Evolutionary conservation across 2,113 vertebrate species (phyloP), one percentile per base, ranked within the genome.

Genomic region (Coregonus clupeaformis): DNA sequence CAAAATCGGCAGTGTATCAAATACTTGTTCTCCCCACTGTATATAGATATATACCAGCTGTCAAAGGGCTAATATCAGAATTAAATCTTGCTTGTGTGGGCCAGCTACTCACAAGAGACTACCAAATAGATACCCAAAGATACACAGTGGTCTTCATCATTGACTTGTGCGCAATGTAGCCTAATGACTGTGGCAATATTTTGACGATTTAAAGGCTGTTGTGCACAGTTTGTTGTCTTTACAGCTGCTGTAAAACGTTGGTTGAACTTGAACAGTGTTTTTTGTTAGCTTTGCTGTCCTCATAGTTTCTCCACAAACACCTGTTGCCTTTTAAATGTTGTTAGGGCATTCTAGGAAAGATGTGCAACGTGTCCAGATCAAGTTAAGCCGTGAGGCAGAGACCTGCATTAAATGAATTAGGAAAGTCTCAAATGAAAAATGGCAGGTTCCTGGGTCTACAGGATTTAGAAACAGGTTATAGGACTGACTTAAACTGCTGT

Each of bases 341-440:
- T 86, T 88, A 67, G 1, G 36, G 73, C 77, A 75, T 85, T 77
- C 67, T 65, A 74, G 68, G 65, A 79, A 42, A 73, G 75, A 68
- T 55, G 79, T 74, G 27, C 73, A 80, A 70, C 72, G 76, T 70
- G 68, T 45, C 11, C 55, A 69, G 68, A 86, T 87, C 76, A 68
- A 24, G 81, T 88, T 82, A 85, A 69, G 79, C 25, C 71, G 70
- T 6, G 52, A 77, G 42, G 70, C 29, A 80, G 62, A 22, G 24
- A 67, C 52, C 55, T 67, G 71, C 30, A 67, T 66, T 47, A 75
- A 57, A 47, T 64, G 2, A 49, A 63, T 65, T 45, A 66, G 72
- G 64, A 4, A 66, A 30, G 45, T 66, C 63, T 20, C 25, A 73
- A 30, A 64, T 45, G 63, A 52, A 45, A 74, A 52, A n/a, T n/a